Evolutionary conservation across 2,888 invertebrate genomes (phyloP), one percentile per base, ranked within the genome.

Genomic region (Xestia c-nigrum): DNA sequence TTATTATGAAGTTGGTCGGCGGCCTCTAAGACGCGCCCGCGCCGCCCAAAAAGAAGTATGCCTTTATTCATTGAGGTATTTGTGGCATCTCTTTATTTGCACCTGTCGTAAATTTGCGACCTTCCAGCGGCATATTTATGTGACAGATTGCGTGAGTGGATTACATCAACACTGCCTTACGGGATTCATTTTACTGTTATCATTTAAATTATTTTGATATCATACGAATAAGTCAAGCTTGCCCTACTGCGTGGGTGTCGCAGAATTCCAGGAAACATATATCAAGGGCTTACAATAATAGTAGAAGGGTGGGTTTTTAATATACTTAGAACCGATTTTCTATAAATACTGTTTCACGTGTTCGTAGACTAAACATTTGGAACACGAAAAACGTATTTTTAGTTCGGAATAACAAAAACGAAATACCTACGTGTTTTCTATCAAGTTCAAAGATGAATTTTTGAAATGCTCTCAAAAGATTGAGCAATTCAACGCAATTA

Each of bases 1-100:
- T 94, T 95, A 94, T 94, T 95, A 94, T 95, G 93, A 94, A 95
- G 93, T 94, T 94, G 92, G 92, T 90, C 90, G 90, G 91, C 89
- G 90, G 90, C 89, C 75, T 81, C 80, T 75, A 84, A 89, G 89
- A 87, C 88, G 85, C 64, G 66, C 38, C 69, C 43, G 78, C 83
- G 85, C 72, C 81, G 84, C 83, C 84, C 83, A 91, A 92, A 93
- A 92, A 90, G 90, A 93, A 92, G 90, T 74, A 85, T 83, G 84
- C 88, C 88, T 91, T 91, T 91, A 91, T 93, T 90, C 91, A 89
- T 89, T 86, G 89, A 86, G 91, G 92, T 91, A 94, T 94, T 90
- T 91, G 90, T 89, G 92, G 93, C 85, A 93, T 93, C 88, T 91
- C 90, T 93, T 92, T 93, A 93, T 93, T 94, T 92, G 91, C 93